These are phyloP conservation scores for Gisinianus flammeolus DNA, from an alignment of 2,888 invertebrate species.

Conservation along the genomic window DNA sequence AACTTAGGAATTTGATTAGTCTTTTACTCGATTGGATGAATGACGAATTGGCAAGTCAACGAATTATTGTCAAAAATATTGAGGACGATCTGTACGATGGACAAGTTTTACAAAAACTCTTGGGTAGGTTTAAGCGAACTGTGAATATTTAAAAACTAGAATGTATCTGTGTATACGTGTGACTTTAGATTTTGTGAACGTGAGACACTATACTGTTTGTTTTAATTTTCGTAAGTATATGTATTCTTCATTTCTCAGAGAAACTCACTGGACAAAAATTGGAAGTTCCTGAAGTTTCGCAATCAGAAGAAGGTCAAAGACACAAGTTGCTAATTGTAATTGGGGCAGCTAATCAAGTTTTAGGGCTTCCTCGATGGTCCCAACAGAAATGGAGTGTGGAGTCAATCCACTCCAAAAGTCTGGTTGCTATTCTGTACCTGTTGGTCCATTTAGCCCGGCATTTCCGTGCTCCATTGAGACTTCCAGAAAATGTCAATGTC, in stretches of 20 bases:
- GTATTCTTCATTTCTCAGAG: no score
- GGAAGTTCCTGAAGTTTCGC: constrained; percentile 97
- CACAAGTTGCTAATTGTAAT: constrained; percentile 91
- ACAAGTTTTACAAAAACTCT: constrained; percentile 77
- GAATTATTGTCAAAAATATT: constrained; percentile 96
- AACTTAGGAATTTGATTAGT: constrained; percentile 80
- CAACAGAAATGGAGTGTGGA: constrained; percentile 96
- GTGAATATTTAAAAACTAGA: no score
- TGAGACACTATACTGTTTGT: no score
- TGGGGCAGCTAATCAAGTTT: constrained; percentile 83
- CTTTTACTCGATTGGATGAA: constrained; percentile 98
- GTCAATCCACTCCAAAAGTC: constrained; percentile 93
- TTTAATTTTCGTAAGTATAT: no score
- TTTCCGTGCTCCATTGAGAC: constrained; percentile 92
- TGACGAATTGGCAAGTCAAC: constrained; percentile 92
- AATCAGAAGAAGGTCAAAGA: constrained; percentile 95
- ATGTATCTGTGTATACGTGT: not conserved
- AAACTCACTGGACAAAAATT: constrained; percentile 86
- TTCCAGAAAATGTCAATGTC: constrained; percentile 96
- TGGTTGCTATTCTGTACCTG: constrained; percentile 93
- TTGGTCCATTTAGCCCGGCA: constrained; percentile 90
- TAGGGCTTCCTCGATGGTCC: constrained; percentile 75
- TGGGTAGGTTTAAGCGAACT: constrained; percentile 64
- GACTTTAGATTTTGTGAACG: not conserved
- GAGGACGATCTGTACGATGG: constrained; percentile 98